A percentile compares a stretch with the other conserved stretches of the same genome.
These are phyloP conservation scores for Sphyrna mokarran DNA, from an alignment of 2,113 vertebrate genomes.

Conservation along the genomic window DNA sequence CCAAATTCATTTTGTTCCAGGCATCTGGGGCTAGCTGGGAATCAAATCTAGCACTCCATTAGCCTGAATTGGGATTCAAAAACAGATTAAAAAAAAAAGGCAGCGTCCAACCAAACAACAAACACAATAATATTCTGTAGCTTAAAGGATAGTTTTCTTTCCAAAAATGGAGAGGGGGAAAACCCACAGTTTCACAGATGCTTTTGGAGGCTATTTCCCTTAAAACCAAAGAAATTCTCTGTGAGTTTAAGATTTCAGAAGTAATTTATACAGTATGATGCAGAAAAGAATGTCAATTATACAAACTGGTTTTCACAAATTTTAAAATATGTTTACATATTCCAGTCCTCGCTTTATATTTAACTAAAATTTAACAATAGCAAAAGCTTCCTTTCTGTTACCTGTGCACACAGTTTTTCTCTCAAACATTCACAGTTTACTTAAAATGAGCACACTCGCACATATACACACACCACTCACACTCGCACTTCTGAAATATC, in stretches of 20 bases:
- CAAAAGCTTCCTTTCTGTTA: constrained; percentile 16
- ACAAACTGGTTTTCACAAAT: background rate
- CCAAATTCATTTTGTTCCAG: no score
- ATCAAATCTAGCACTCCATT: background rate
- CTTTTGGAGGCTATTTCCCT: constrained; percentile 10
- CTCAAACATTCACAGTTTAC: constrained; percentile 34
- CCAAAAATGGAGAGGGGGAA: background rate
- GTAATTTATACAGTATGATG: background rate
- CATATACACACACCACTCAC: constrained; percentile 12
- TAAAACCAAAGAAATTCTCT: constrained; percentile 28
- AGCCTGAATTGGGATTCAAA: background rate
- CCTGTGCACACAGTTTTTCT: background rate
- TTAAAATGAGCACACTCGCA: background rate
- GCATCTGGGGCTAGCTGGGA: background rate
- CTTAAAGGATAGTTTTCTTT: background rate
- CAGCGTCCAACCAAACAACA: background rate
- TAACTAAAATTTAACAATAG: constrained; percentile 27
- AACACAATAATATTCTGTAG: background rate
- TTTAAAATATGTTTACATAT: background rate
- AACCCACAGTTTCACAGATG: constrained; percentile 5
- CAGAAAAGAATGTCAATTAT: background rate
- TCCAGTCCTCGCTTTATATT: constrained; percentile 12
- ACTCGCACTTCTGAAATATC: background rate
- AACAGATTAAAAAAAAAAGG: no score
- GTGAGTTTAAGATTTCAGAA: background rate